phyloP scores from a whole-genome alignment of 2,797 vertebrate genomes.

The Sebastolobus altivelis region DNA sequence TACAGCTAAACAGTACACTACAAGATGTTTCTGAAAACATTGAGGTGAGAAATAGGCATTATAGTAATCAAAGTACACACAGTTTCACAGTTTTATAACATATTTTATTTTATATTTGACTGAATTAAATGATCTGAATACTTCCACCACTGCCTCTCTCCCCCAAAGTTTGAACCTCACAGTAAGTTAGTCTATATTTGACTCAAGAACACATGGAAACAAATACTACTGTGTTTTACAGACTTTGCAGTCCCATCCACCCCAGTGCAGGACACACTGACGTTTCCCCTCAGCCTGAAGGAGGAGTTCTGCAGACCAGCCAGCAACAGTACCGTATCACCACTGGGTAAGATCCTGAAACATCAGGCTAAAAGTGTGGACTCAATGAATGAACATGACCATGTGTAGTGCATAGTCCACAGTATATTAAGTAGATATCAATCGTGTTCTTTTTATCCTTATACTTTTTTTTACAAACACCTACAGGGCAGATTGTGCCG shows the following conservation, averaged over 20 bases:
- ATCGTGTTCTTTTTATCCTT: background rate
- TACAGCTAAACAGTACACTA: too few species aligned
- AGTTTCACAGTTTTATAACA: too few species aligned
- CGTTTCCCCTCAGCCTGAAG: background rate
- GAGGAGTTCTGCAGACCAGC: background rate
- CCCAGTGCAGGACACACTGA: constrained; percentile 1
- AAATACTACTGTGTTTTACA: constrained; percentile 1
- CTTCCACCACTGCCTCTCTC: background rate
- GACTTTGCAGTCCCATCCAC: constrained; percentile 36
- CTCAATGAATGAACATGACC: background rate
- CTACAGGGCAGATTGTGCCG: background rate
- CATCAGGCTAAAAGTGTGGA: background rate
- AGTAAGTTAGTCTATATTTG: background rate
- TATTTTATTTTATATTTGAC: too few species aligned
- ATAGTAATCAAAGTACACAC: too few species aligned
- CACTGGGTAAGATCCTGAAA: constrained; percentile 22
- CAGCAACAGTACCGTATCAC: background rate
- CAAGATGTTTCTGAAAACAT: too few species aligned
- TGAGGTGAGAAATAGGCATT: too few species aligned
- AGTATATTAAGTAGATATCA: background rate
- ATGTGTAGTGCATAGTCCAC: background rate
- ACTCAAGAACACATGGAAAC: background rate
- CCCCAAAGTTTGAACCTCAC: background rate
- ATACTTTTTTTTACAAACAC: background rate
- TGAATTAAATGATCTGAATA: too few species aligned